phyloP scores from a whole-genome alignment of 2,797 vertebrate species.

The Xyrichtys novacula region DNA sequence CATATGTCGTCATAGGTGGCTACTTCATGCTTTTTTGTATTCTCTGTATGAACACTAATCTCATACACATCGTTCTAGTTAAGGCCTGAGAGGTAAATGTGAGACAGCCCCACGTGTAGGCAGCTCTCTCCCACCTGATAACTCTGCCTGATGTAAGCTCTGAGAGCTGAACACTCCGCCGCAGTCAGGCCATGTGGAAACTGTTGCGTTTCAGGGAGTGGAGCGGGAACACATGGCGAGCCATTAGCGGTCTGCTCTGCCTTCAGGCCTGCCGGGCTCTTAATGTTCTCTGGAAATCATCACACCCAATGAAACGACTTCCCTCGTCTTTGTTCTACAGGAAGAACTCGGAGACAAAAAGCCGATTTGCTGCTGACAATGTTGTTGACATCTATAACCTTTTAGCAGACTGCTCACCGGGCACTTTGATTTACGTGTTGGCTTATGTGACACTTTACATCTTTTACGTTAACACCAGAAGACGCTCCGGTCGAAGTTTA shows the following conservation, averaged over 20 bases:
- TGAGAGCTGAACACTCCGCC: background rate
- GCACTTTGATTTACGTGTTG: background rate
- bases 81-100: background rate
- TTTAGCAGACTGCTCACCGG: background rate
- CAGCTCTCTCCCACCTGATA: slow-evolving; percentile 25
- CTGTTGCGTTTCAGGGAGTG: slow-evolving; percentile 40
- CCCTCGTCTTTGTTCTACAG: slow-evolving; percentile 55
- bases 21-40: background rate
- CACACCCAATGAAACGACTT: slow-evolving; percentile 50
- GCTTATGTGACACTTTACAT: background rate
- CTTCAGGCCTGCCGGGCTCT: slow-evolving; percentile 22
- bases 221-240: slow-evolving; percentile 30
- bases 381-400: slow-evolving; percentile 11
- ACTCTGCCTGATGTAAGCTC: slow-evolving; percentile 5
- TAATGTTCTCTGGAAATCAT: slow-evolving; percentile 57
- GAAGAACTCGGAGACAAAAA: slow-evolving; percentile 30
- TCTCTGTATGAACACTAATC: background rate
- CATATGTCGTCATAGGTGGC: background rate
- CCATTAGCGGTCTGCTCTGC: slow-evolving; percentile 35
- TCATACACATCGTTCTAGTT: background rate
- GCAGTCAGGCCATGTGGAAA: background rate
- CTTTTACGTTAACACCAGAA: background rate
- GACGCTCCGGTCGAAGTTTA: too few relatives aligned
- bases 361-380: slow-evolving; percentile 9
- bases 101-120: background rate